A percentile compares a stretch with the other conserved stretches of the same genome.
phyloP scores from a whole-genome alignment of 2,113 vertebrate species.

The Pterocles orientalis region DNA sequence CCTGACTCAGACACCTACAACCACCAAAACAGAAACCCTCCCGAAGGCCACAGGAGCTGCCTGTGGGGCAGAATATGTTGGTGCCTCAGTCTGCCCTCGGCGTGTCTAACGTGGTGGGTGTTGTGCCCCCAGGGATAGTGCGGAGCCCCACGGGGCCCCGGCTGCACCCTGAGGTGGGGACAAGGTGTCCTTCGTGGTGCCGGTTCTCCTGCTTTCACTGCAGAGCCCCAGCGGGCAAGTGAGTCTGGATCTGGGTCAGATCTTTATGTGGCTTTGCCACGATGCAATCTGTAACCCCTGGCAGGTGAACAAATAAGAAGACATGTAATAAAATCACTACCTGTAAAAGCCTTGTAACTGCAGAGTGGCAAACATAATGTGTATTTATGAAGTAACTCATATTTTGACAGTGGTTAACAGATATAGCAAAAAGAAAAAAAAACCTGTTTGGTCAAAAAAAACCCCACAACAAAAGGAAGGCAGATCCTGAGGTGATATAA shows the following conservation, averaged over 20 bases:
- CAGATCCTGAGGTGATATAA: neutral
- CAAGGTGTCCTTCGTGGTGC: rapidly evolving
- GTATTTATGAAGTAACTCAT: neutral
- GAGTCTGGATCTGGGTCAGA: conserved; percentile 22
- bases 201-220: conserved; percentile 64
- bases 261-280: neutral
- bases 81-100: neutral
- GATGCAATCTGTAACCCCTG: neutral
- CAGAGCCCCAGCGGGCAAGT: conserved; percentile 84
- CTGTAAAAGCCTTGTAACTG: neutral
- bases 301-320: neutral
- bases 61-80: neutral
- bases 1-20: neutral
- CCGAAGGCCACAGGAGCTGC: neutral
- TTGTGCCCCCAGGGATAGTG: rapidly evolving
- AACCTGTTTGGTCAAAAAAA: neutral
- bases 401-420: neutral
- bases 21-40: neutral
- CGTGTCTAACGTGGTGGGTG: neutral
- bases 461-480: neutral
- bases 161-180: neutral
- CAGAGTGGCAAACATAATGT: neutral
- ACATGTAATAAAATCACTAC: rapidly evolving
- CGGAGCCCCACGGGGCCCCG: neutral
- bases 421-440: neutral